Conservation (phyloP, 2,888 invertebrate genomes). For the Diarsia mendica region DNA sequence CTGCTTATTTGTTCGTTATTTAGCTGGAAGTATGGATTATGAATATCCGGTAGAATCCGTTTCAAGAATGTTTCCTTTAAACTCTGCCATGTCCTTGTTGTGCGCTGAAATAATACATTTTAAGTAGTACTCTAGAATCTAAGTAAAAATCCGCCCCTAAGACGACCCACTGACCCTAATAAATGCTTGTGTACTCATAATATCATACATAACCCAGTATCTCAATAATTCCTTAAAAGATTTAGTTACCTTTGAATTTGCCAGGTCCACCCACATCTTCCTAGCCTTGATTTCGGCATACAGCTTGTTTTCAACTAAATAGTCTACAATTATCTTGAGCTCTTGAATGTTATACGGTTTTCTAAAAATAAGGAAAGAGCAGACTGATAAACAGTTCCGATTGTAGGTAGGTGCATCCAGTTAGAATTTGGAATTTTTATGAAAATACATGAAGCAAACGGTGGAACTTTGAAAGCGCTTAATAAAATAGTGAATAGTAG, state of each 20-base stretch:
- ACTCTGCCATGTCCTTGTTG: constrained; percentile 87
- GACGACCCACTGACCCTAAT: no score
- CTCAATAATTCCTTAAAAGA: constrained; percentile 14
- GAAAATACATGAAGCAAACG: constrained; percentile 17
- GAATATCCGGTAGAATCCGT: constrained; percentile 85
- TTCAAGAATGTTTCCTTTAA: constrained; percentile 87
- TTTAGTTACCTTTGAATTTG: constrained; percentile 77
- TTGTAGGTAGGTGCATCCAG: constrained; percentile 17
- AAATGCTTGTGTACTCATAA: not conserved
- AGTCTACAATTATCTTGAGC: constrained; percentile 84
- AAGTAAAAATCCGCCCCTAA: no score
- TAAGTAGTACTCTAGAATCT: no score
- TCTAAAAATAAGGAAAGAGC: constrained; percentile 66
- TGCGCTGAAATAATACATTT: constrained; percentile 72
- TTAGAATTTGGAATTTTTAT: not conserved
- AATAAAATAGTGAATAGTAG: constrained; percentile 5
- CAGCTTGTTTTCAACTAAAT: constrained; percentile 77
- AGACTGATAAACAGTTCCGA: not conserved
- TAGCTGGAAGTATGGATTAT: constrained; percentile 85
- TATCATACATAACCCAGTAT: not conserved
- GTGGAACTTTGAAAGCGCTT: not conserved
- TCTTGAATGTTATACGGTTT: constrained; percentile 84
- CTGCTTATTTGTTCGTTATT: constrained; percentile 79
- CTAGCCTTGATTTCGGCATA: constrained; percentile 81
- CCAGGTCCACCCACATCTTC: constrained; percentile 86